Percentiles rank a stretch among this genome's conserved stretches.
phyloP scores from a whole-genome alignment of 2,113 vertebrate species.

The Chionis minor region DNA sequence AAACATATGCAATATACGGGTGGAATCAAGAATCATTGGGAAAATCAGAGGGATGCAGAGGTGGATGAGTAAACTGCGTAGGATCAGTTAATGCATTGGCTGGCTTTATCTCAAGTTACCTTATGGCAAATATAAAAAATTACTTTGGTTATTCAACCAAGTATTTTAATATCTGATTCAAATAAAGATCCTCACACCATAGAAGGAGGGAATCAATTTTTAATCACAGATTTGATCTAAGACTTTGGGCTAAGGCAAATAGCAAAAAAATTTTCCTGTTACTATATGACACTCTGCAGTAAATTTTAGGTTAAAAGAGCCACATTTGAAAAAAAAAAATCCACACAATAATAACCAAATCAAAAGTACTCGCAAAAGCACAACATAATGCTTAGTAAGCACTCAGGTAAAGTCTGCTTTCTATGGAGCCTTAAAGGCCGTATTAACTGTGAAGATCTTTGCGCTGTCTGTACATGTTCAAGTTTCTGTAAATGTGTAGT shows the following conservation, averaged over 20 bases:
- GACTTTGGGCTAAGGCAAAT: background rate
- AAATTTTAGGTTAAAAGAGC: conserved; percentile 21
- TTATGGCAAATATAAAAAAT: background rate
- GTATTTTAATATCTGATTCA: background rate
- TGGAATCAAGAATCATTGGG: background rate
- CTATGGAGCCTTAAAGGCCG: fast-evolving
- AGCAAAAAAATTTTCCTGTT: background rate
- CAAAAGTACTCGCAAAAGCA: background rate
- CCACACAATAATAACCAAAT: fast-evolving
- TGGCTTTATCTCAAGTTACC: background rate
- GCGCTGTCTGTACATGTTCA: background rate
- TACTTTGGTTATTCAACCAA: background rate
- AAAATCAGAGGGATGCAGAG: background rate
- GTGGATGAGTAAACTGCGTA: background rate
- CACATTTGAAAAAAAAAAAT: background rate
- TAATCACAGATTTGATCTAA: background rate
- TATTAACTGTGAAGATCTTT: background rate
- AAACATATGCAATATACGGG: fast-evolving
- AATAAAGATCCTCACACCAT: background rate
- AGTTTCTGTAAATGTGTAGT: background rate
- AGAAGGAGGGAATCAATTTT: background rate
- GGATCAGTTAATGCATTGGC: background rate
- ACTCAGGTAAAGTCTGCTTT: background rate
- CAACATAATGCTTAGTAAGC: background rate
- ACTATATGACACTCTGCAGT: background rate